Evolutionary conservation across 2,113 vertebrate genomes (phyloP), one percentile per base, ranked within the genome.

Genomic region (Rhinolophus sinicus): DNA sequence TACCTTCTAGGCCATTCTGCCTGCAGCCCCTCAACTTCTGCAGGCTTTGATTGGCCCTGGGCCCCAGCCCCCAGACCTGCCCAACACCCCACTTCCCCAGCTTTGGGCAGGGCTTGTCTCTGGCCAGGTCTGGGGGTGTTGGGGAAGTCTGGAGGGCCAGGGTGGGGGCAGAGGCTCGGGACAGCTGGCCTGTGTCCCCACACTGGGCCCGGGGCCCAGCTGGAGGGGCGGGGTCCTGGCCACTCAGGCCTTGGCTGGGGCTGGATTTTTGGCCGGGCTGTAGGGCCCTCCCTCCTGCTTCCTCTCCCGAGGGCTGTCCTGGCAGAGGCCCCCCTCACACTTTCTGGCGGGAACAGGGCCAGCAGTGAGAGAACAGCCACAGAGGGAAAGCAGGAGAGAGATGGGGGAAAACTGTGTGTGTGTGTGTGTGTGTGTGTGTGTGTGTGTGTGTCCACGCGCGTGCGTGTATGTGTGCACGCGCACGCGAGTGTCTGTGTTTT

Each of bases 311-410:
- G 95, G 97, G 95, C 97, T 96, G 97, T 94, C 97, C 95, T 96
- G 94, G 97, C 98, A 94, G 82, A 75, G 91, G 92, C 86, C 97
- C 95, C 89, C 96, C 96, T 97, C 96, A 95, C 98, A 98, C 97
- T 95, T 96, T 60, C 94, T 65, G 97, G 96, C 67, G 64, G 88
- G 95, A 96, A 96, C 96, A 47, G 97, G 96, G 98, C 98, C 99
- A 98, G 98, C 98, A 98, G 97, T 98, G 98, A 98, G 98, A 98
- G 98, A 99, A 99, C 96, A 94, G 94, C 89, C 94, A 86, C 90
- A 96, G 97, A 97, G 95, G 90, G 95, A 97, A 89, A 95, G 87
- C 77, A 35, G 83, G 95, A 99, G 98, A 98, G 98, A 98, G 98
- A 99, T 98, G 98, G 98, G 98, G 99, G 98, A 97, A 96, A 96